phyloP scores from a whole-genome alignment of 1,140 invertebrate genomes.

The Neodiprion virginianus region DNA sequence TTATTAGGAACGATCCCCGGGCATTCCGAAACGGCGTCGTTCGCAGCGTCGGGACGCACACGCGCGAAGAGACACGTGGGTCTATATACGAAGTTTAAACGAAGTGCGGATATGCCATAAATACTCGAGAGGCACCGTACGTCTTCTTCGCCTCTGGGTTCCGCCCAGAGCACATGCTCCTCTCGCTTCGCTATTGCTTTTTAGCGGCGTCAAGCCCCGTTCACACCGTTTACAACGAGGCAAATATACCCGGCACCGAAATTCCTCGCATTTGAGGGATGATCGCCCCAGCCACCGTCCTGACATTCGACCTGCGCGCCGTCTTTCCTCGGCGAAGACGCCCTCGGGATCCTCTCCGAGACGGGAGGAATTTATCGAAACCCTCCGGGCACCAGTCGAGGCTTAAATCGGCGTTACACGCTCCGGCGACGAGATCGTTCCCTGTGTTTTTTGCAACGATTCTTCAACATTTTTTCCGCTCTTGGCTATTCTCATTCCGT shows the following conservation, averaged over 20 bases:
- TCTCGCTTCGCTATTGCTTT: slow-evolving; percentile 1
- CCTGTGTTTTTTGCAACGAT: too few species aligned
- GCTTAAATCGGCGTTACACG: slow-evolving; percentile 1
- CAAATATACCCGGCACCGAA: background rate
- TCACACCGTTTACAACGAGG: background rate
- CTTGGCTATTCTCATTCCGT: too few species aligned
- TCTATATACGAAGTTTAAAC: slow-evolving; percentile 25
- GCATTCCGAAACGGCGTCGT: slow-evolving; percentile 41
- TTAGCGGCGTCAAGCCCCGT: slow-evolving; percentile 1
- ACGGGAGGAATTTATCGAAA: background rate
- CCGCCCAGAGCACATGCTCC: slow-evolving; percentile 60
- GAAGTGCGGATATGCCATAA: slow-evolving; percentile 61
- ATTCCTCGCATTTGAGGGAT: background rate
- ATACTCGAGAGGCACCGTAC: slow-evolving; percentile 58
- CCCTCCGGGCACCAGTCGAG: background rate
- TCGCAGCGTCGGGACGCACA: slow-evolving; percentile 25
- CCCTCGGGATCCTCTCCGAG: slow-evolving; percentile 21
- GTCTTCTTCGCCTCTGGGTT: slow-evolving; percentile 58
- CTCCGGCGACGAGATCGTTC: background rate
- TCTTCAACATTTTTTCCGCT: too few species aligned
- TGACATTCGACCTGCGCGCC: slow-evolving; percentile 40
- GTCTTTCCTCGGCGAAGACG: slow-evolving; percentile 31
- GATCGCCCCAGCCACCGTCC: slow-evolving; percentile 19
- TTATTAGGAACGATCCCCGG: slow-evolving; percentile 51
- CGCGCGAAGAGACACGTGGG: slow-evolving; percentile 39